Base-by-base conservation (phyloP, 1,140 invertebrate genomes). In the Drosophila yakuba region DNA sequence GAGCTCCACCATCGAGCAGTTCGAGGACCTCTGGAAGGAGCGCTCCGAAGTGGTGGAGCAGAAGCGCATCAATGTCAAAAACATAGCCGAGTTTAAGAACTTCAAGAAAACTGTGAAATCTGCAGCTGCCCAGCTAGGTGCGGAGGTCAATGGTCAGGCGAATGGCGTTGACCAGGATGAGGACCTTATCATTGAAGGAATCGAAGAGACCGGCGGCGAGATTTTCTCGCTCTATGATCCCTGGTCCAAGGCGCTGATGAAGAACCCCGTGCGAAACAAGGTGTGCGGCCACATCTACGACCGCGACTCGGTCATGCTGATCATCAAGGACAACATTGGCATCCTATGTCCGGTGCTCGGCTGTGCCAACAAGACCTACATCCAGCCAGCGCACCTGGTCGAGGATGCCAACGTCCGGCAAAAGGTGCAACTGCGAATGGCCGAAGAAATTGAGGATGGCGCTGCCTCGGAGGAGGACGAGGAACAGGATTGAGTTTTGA, bases 221-320 rank as follows among this genome's bases (percentile, higher is more conserved):
- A 39, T 50, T 1, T 56, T 73, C 17, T 80, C 81, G 4, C 44
- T 84, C 17, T 48, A 55, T 17, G 81, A 84, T 45, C 80, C 80
- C 0, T 84, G 80, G 80, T 64, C 80, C 4, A 85, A 80, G 51
- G 39, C 23, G 0, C 17, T 85, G 0, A 77, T 84, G 67, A 11
- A 39, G 11, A 51, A 85, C 50, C 81, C 80, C 0, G 51, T 85
- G 8, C 67, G 67, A 5, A 84, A 85, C 25, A 61, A 2, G 0
- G 72, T 48, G 2, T 84, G 80, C 7, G 81, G 80, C 8, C 80
- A 84, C 41, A 60, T 85, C 36, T 84, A 84, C 35, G 81, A 85
- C 10, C 47, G 48, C 0, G 67, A 77, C 3, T 77, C 77, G 7
- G 81, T 80, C 3, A 47, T 43, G 15, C 39, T 47, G 11, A 2